Conservation (phyloP, 1,140 invertebrate genomes). For the Drosophila malerkotliana region DNA sequence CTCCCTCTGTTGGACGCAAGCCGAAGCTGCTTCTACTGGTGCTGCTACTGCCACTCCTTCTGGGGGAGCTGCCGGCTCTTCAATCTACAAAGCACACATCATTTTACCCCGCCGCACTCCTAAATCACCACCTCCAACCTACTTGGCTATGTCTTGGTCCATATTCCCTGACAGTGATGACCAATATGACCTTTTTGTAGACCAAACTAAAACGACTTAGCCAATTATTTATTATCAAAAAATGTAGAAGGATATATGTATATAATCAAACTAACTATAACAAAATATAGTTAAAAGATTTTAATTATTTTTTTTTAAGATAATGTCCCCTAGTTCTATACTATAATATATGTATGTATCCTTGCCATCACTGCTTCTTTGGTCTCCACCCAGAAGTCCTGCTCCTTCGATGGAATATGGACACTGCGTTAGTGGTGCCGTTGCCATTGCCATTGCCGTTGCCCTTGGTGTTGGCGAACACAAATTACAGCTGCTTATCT, state of each 20-base stretch:
- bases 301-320: neutral
- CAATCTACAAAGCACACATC: slow-evolving; percentile 75
- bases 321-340: neutral
- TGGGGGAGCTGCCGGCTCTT: slow-evolving; percentile 54
- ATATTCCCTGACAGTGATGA: neutral
- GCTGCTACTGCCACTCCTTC: neutral
- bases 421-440: neutral
- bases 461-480: slow-evolving; percentile 75
- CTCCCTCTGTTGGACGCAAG: slow-evolving; percentile 30
- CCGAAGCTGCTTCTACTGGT: neutral
- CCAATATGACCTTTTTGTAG: neutral
- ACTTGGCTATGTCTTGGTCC: slow-evolving; percentile 50
- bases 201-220: too few relatives aligned
- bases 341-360: neutral
- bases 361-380: slow-evolving; percentile 29
- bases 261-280: neutral
- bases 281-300: neutral
- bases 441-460: slow-evolving; percentile 16
- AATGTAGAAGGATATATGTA: neutral
- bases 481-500: slow-evolving; percentile 82
- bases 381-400: neutral
- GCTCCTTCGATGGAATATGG: slow-evolving; percentile 11
- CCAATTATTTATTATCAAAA: too few relatives aligned
- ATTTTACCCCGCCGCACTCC: slow-evolving; percentile 51
- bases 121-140: slow-evolving; percentile 62